These are phyloP conservation scores for Cryptocephalus moraei DNA, from an alignment of 2,888 invertebrate species.

Conservation along the genomic window DNA sequence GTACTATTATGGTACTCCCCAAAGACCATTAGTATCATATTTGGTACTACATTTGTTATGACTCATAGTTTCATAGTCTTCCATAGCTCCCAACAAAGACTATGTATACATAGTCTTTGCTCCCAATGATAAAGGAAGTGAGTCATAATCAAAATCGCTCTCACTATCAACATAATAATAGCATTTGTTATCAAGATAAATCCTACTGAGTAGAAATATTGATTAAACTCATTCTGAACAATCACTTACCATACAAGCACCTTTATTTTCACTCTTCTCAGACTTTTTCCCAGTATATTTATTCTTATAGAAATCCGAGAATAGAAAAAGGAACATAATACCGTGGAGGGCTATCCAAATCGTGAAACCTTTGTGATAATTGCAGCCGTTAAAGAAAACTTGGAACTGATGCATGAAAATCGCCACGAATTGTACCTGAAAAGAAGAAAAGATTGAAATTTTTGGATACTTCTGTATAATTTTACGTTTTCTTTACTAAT, in stretches of 20 bases:
- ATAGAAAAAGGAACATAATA: slow-evolving; percentile 85
- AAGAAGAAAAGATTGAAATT: slow-evolving; percentile 9
- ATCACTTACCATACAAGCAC: slow-evolving; percentile 62
- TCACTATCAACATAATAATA: too few relatives aligned
- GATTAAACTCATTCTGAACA: neutral
- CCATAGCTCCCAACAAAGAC: too few relatives aligned
- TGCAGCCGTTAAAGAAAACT: slow-evolving; percentile 79
- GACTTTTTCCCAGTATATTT: slow-evolving; percentile 49
- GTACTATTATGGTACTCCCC: too few relatives aligned
- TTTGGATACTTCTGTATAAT: neutral
- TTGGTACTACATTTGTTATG: too few relatives aligned
- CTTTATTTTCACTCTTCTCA: slow-evolving; percentile 30
- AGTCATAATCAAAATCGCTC: too few relatives aligned
- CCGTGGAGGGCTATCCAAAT: slow-evolving; percentile 94
- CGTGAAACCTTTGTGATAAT: slow-evolving; percentile 84
- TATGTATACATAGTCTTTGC: too few relatives aligned
- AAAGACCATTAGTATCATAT: too few relatives aligned
- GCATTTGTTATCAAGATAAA: too few relatives aligned
- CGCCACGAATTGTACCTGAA: slow-evolving; percentile 81
- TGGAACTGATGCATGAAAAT: slow-evolving; percentile 90
- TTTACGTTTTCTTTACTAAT: neutral
- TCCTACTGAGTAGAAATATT: too few relatives aligned
- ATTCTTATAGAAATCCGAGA: slow-evolving; percentile 88
- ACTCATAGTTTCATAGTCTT: too few relatives aligned
- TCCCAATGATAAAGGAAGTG: too few relatives aligned